These are phyloP conservation scores for Origma solitaria DNA, from an alignment of 2,113 vertebrate genomes.

Conservation along the genomic window DNA sequence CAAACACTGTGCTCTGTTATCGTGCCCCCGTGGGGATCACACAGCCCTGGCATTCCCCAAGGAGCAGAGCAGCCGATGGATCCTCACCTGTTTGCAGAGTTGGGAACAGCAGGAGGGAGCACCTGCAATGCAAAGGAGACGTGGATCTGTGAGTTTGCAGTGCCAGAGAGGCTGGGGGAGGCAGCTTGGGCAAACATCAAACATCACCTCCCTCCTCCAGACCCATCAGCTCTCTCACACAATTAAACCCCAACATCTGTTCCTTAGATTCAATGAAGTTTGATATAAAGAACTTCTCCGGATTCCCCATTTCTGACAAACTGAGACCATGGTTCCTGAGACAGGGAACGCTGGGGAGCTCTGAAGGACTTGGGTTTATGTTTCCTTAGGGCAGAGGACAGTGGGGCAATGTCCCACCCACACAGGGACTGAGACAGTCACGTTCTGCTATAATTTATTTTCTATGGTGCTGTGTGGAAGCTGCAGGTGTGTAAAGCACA, in stretches of 20 bases:
- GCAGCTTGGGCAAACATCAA: not conserved
- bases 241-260: not conserved
- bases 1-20: not conserved
- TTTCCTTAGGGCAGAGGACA: not conserved
- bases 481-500: not conserved
- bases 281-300: not conserved
- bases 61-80: not conserved
- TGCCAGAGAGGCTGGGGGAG: not conserved
- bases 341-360: not conserved
- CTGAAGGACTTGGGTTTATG: not conserved
- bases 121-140: slow-evolving; percentile 68
- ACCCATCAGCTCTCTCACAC: not conserved
- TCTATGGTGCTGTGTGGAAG: not conserved
- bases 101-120: slow-evolving; percentile 68
- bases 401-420: not conserved
- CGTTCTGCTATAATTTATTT: not conserved
- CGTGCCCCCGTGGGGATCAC: not conserved
- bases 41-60: not conserved
- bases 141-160: not conserved
- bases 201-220: not conserved
- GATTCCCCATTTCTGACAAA: not conserved
- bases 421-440: rapidly evolving
- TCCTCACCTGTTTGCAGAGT: slow-evolving; percentile 82
- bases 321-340: not conserved
- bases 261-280: not conserved